phyloP scores from a whole-genome alignment of 2,113 vertebrate species.

The Mugil cephalus region DNA sequence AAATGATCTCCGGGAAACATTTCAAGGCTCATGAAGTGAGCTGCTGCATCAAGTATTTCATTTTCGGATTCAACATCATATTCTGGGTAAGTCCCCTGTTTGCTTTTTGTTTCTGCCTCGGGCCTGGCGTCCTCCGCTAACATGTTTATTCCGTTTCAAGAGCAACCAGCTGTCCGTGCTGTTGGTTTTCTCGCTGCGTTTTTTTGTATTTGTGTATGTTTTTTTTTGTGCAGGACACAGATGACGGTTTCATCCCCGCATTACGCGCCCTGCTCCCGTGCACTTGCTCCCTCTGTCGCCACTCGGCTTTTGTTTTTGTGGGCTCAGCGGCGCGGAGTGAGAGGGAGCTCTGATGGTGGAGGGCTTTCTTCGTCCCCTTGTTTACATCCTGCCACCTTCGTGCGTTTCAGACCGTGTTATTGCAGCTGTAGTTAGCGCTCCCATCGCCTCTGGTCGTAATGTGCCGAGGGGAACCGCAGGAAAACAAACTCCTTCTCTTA shows the following conservation, averaged over 20 bases:
- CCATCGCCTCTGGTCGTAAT: not conserved
- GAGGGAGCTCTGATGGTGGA: not conserved
- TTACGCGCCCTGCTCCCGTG: conserved; percentile 11
- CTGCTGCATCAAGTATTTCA: conserved; percentile 99
- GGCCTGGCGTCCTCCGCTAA: conserved; percentile 27
- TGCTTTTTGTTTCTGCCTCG: not conserved
- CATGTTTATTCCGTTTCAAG: not conserved
- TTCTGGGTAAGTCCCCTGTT: conserved; percentile 92
- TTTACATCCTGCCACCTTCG: not conserved
- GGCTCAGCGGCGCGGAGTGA: conserved; percentile 5
- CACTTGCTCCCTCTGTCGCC: conserved; percentile 58
- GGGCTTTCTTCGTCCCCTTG: conserved; percentile 6
- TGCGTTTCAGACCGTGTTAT: not conserved
- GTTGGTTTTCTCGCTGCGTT: not conserved
- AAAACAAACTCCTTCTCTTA: conserved; percentile 18
- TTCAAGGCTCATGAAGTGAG: conserved; percentile 99
- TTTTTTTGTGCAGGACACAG: too few species aligned
- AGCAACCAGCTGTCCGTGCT: not conserved
- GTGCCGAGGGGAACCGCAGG: not conserved
- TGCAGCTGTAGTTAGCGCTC: not conserved
- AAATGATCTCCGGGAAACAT: conserved; percentile 96
- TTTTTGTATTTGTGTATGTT: not conserved
- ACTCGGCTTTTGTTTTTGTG: conserved; percentile 43
- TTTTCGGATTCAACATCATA: conserved; percentile 99
- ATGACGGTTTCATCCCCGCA: conserved; percentile 18